Conservation (phyloP, 2,797 vertebrate species). For the Furcifer pardalis region DNA sequence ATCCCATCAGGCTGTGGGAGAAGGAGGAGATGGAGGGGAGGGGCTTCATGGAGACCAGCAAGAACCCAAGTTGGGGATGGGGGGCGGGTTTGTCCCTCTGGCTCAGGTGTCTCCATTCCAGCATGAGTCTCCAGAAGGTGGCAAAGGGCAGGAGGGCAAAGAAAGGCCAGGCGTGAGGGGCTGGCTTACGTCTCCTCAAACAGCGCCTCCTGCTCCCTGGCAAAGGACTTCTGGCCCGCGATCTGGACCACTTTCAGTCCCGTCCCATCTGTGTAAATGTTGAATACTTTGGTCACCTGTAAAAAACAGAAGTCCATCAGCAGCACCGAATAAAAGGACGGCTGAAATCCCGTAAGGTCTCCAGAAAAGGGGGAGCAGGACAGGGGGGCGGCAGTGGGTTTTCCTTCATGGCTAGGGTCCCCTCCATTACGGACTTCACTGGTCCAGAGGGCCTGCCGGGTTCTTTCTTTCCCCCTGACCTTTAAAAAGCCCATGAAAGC, state of each 20-base stretch:
- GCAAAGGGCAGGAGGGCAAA: not conserved
- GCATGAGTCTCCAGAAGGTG: too few species aligned
- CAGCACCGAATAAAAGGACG: not conserved
- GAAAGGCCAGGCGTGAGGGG: too few species aligned
- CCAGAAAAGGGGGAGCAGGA: not conserved
- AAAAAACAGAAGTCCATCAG: constrained; percentile 6
- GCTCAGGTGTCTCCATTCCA: too few species aligned
- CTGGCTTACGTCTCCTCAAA: constrained; percentile 82
- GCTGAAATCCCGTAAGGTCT: too few species aligned
- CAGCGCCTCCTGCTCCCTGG: constrained; percentile 86
- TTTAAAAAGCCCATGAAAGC: too few species aligned
- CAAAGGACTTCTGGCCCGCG: constrained; percentile 88
- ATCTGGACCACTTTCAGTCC: constrained; percentile 84
- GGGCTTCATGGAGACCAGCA: not conserved
- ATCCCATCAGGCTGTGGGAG: constrained; percentile 61
- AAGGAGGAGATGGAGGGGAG: constrained; percentile 1
- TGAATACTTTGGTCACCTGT: constrained; percentile 92
- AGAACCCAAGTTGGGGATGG: too few species aligned
- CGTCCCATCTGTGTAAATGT: constrained; percentile 84
- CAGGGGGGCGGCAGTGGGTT: too few species aligned
- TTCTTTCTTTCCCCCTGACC: too few species aligned
- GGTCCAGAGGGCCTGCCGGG: too few species aligned
- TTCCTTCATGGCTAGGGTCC: too few species aligned
- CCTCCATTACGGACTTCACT: too few species aligned
- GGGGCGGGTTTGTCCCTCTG: too few species aligned